These are phyloP conservation scores for Parasteatoda lunata DNA, from an alignment of 2,888 invertebrate genomes.

Conservation along the genomic window DNA sequence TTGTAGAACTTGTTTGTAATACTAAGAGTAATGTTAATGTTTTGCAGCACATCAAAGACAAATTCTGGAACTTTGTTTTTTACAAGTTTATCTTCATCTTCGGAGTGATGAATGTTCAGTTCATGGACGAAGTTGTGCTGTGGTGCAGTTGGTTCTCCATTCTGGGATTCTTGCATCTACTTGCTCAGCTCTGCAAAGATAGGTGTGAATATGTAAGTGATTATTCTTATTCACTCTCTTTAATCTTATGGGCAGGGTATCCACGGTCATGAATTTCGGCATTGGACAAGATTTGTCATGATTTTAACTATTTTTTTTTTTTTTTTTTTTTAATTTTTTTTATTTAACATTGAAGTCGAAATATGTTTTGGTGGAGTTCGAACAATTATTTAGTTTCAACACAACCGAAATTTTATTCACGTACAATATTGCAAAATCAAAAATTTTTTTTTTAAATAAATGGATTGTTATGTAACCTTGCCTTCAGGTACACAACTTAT, in stretches of 20 bases:
- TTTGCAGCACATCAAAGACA: conserved; percentile 84
- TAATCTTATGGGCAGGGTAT: too few relatives aligned
- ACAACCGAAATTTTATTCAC: not conserved
- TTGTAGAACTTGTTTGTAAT: too few relatives aligned
- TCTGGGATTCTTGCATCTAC: conserved; percentile 87
- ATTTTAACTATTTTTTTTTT: not conserved
- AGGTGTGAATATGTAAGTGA: conserved; percentile 91
- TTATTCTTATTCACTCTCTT: too few relatives aligned
- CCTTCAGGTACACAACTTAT: too few relatives aligned
- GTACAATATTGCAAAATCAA: not conserved
- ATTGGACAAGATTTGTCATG: too few relatives aligned
- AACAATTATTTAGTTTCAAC: too few relatives aligned
- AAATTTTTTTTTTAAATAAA: too few relatives aligned
- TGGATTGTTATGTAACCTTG: too few relatives aligned
- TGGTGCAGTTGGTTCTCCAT: conserved; percentile 94
- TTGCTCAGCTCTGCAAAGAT: conserved; percentile 89
- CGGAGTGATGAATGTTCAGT: conserved; percentile 92
- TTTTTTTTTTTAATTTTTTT: too few relatives aligned
- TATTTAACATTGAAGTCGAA: not conserved
- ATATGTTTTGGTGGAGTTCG: too few relatives aligned
- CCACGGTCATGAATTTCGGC: too few relatives aligned
- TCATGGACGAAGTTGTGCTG: conserved; percentile 87
- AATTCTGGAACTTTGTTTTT: conserved; percentile 94
- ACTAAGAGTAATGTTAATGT: conserved; percentile 9
- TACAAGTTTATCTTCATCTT: conserved; percentile 96